Evolutionary conservation across 2,113 vertebrate species (phyloP).

Genomic region (Eulemur macaco): DNA sequence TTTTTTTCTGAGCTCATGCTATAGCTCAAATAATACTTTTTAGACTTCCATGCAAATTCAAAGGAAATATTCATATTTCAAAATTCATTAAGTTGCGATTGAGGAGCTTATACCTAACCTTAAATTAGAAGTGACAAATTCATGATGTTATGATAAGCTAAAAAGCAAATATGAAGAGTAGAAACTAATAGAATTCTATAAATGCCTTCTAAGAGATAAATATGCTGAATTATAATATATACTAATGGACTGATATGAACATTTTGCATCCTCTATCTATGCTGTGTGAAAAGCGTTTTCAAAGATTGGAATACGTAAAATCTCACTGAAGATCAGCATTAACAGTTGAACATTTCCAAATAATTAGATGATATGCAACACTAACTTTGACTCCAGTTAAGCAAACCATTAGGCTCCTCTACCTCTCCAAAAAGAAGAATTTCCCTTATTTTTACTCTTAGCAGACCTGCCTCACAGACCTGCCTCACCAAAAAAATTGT

Average conservation of each 20-base stretch:
- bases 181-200: neutral
- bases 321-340: neutral
- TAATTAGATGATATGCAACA: neutral
- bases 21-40: neutral
- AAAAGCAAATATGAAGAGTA: neutral
- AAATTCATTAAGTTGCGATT: neutral
- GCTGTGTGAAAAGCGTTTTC: neutral
- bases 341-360: neutral
- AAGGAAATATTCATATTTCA: neutral
- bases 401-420: neutral
- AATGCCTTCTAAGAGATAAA: neutral
- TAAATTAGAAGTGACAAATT: neutral
- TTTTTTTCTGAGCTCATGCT: neutral
- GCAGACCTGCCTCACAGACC: neutral
- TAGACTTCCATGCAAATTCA: neutral
- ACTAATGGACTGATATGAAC: neutral
- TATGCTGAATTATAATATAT: neutral
- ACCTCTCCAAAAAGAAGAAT: neutral
- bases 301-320: neutral
- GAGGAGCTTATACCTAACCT: neutral
- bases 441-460: neutral
- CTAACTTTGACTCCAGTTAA: neutral
- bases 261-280: neutral
- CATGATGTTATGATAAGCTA: neutral
- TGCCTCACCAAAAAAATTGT: neutral